Percentiles rank a stretch among this genome's conserved stretches.
Evolutionary conservation across 2,888 invertebrate species (phyloP).

Genomic region (Eustalomyia histrio): DNA sequence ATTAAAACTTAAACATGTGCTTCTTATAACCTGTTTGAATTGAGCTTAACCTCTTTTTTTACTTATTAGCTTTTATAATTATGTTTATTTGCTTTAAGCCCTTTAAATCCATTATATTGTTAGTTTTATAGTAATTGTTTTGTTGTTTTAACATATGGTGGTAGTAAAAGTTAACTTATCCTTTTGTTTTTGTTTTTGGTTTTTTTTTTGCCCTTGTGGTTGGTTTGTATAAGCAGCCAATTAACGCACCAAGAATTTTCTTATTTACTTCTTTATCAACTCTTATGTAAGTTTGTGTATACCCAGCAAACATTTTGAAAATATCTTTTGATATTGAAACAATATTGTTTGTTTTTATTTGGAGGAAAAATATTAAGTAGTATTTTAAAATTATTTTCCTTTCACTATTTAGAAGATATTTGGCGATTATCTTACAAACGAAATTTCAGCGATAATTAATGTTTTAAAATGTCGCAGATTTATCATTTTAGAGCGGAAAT

Average conservation of each 20-base stretch:
- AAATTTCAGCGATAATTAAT: too few relatives aligned
- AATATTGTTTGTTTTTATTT: too few relatives aligned
- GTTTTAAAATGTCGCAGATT: too few relatives aligned
- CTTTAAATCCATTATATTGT: slow-evolving; percentile 5
- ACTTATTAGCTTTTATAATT: background rate
- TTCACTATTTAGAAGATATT: too few relatives aligned
- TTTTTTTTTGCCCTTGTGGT: background rate
- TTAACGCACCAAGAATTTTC: slow-evolving; percentile 16
- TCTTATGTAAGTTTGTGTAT: background rate
- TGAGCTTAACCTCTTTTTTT: background rate
- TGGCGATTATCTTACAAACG: too few relatives aligned
- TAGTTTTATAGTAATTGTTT: slow-evolving; percentile 10
- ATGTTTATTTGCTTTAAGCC: slow-evolving; percentile 1
- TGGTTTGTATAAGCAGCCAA: slow-evolving; percentile 1
- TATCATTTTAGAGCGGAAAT: too few relatives aligned
- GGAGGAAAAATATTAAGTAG: too few relatives aligned
- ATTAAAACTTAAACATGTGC: background rate
- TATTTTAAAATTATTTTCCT: too few relatives aligned
- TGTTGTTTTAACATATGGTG: background rate
- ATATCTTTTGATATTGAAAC: too few relatives aligned
- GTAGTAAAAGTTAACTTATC: slow-evolving; percentile 8
- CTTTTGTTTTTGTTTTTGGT: background rate
- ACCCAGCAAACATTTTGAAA: too few relatives aligned
- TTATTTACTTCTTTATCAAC: slow-evolving; percentile 15
- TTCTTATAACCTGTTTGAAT: background rate